phyloP scores from a whole-genome alignment of 2,797 vertebrate species.

The Leptatherina wallacei region DNA sequence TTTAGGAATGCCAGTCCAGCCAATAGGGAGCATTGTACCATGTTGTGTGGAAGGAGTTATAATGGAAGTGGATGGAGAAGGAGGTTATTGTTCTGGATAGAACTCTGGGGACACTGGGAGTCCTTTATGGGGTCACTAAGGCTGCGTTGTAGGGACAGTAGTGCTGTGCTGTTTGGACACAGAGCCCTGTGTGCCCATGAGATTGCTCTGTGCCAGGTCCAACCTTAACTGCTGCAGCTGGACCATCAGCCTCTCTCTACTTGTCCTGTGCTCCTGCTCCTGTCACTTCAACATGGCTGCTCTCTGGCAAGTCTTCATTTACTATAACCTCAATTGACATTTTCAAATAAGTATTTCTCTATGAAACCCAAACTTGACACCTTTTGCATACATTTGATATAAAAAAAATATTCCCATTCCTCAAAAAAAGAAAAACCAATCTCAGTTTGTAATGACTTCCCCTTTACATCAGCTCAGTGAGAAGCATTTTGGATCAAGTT shows the following conservation, averaged over 20 bases:
- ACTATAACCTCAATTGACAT: conserved; percentile 1
- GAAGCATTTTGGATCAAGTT: not conserved
- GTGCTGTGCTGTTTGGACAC: conserved; percentile 72
- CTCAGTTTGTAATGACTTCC: not conserved
- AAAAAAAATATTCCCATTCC: not conserved
- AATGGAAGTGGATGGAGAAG: conserved; percentile 77
- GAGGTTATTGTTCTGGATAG: conserved; percentile 72
- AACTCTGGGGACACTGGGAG: conserved; percentile 73
- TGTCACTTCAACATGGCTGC: conserved; percentile 49
- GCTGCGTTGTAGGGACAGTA: conserved; percentile 76
- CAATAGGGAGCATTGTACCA: conserved; percentile 75
- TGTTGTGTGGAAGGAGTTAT: conserved; percentile 70
- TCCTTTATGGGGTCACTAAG: conserved; percentile 79
- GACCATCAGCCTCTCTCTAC: conserved; percentile 50
- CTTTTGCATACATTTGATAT: not conserved
- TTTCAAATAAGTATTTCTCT: not conserved
- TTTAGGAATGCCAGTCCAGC: conserved; percentile 72
- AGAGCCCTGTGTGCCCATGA: conserved; percentile 87
- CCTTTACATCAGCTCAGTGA: not conserved
- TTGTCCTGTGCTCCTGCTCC: conserved; percentile 34
- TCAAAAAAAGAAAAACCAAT: not conserved
- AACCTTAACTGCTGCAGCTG: conserved; percentile 89
- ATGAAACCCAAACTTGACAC: not conserved
- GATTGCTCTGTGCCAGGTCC: conserved; percentile 92
- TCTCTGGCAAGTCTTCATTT: conserved; percentile 12